phyloP scores from a whole-genome alignment of 2,113 vertebrate species.

The Leptobrachium ailaonicum region DNA sequence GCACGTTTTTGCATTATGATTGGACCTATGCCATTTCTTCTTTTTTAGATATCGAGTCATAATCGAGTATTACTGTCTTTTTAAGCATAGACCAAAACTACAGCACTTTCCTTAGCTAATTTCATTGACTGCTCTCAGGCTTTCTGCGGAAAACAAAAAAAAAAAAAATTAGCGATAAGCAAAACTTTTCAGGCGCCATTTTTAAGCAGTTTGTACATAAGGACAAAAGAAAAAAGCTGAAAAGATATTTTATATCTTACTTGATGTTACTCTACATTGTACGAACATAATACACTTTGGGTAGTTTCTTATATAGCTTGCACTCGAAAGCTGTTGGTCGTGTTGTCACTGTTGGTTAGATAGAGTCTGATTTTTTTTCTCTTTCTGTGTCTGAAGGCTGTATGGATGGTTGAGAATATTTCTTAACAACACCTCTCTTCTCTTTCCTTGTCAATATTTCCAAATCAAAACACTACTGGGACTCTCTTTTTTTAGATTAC shows the following conservation, averaged over 20 bases:
- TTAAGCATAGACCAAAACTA: constrained; percentile 43
- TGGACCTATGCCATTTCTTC: no score
- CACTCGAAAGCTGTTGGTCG: constrained; percentile 14
- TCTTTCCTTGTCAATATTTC: no score
- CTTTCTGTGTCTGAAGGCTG: neutral
- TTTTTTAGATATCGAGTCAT: no score
- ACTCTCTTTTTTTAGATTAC: no score
- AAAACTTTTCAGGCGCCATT: constrained; percentile 45
- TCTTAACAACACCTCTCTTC: no score
- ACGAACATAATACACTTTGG: constrained; percentile 13
- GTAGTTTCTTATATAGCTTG: constrained; percentile 16
- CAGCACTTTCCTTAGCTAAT: constrained; percentile 21
- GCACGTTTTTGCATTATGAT: no score
- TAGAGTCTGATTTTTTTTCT: neutral
- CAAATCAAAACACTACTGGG: no score
- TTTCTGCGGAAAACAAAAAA: constrained; percentile 33
- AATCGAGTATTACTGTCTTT: neutral
- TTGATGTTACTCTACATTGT: constrained; percentile 26
- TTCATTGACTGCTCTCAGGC: constrained; percentile 46
- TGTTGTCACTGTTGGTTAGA: constrained; percentile 3
- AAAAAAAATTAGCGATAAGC: constrained; percentile 25
- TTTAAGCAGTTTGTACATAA: constrained; percentile 47
- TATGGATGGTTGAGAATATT: no score
- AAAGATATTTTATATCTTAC: constrained; percentile 22
- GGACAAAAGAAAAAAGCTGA: constrained; percentile 10